A percentile compares a stretch with the other conserved stretches of the same genome.
Conservation (phyloP, 2,113 vertebrate species). For the Mesembrinibis cayennensis region DNA sequence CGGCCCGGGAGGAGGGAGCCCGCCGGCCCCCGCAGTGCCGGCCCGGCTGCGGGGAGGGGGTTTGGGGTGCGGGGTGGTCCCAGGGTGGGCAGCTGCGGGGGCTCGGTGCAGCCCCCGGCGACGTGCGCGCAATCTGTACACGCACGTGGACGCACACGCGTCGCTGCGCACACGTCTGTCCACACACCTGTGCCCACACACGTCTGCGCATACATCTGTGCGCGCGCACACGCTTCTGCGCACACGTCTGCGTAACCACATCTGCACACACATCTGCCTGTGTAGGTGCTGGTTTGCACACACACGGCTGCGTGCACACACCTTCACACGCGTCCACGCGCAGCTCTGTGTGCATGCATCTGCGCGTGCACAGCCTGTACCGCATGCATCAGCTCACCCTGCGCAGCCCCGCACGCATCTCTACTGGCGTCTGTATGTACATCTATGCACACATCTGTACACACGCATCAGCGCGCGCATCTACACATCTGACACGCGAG, state of each 20-base stretch:
- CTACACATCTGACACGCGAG: not conserved
- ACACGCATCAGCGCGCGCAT: fast-evolving
- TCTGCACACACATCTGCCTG: not conserved
- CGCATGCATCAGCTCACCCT: fast-evolving
- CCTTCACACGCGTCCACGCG: fast-evolving
- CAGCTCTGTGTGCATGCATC: fast-evolving
- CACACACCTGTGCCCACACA: too few relatives aligned
- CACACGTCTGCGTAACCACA: too few relatives aligned
- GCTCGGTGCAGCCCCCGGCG: not conserved
- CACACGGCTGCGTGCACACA: too few relatives aligned
- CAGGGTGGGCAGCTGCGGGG: too few relatives aligned
- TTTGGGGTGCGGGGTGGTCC: too few relatives aligned
- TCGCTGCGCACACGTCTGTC: not conserved
- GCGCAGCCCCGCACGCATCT: fast-evolving
- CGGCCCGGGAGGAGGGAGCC: too few relatives aligned
- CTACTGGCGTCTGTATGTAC: not conserved
- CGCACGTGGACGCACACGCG: not conserved
- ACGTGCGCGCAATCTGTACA: not conserved
- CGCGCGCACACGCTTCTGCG: not conserved
- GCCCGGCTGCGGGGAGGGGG: too few relatives aligned
- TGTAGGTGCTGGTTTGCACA: not conserved
- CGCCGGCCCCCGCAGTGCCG: too few relatives aligned
- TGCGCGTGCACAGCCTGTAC: not conserved
- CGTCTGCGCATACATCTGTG: too few relatives aligned
- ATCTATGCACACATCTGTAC: not conserved